These are phyloP conservation scores for Donacobius atricapilla DNA, from an alignment of 2,113 vertebrate genomes.

Conservation along the genomic window DNA sequence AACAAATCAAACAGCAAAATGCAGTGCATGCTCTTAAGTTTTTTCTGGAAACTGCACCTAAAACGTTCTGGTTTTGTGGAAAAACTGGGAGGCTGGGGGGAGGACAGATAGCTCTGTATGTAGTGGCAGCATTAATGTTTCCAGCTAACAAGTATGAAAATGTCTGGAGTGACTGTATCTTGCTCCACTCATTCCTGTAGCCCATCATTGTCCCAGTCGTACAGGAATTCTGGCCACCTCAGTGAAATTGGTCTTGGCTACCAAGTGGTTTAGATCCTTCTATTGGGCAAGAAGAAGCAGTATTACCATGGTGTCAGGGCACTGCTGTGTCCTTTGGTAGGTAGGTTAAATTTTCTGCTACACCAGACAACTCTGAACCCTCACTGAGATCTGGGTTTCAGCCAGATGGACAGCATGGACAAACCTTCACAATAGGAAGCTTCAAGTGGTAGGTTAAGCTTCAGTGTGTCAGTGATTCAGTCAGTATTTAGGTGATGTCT, in stretches of 20 bases:
- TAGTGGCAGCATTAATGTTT: neutral
- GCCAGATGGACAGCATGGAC: neutral
- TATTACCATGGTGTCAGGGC: neutral
- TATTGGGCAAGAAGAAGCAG: neutral
- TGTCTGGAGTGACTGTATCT: neutral
- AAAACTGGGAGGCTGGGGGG: neutral
- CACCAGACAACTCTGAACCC: neutral
- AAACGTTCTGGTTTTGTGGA: neutral
- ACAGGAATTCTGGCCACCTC: neutral
- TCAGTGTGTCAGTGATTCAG: neutral
- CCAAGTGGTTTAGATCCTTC: neutral
- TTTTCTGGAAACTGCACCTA: neutral
- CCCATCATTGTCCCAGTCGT: neutral
- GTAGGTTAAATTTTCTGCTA: neutral
- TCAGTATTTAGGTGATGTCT: neutral
- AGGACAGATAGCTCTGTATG: neutral
- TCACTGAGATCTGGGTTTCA: neutral
- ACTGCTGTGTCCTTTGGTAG: neutral
- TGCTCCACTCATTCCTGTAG: neutral
- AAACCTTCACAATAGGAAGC: neutral
- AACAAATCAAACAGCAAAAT: constrained; percentile 4
- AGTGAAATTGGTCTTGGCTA: neutral
- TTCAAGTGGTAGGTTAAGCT: neutral
- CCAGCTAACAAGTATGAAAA: neutral
- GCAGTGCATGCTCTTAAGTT: neutral